Evolutionary conservation across 2,797 vertebrate genomes (phyloP).

Genomic region (Macroramphosus scolopax): DNA sequence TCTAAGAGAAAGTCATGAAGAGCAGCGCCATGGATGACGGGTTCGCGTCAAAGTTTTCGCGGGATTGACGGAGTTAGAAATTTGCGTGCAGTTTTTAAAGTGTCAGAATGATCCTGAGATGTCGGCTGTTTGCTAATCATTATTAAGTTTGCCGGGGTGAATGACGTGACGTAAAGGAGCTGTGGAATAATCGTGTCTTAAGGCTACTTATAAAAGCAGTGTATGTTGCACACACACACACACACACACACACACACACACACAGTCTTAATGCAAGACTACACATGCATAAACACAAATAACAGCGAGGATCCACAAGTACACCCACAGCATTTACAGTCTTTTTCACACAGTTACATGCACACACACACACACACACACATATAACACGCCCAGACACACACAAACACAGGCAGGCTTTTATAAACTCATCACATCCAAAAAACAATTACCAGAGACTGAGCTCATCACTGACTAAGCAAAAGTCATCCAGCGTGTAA

Average conservation of each 20-base stretch:
- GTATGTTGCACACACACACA: constrained; percentile 17
- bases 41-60: constrained; percentile 52
- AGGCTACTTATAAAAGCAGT: constrained; percentile 36
- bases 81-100: constrained; percentile 44
- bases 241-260: not conserved
- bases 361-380: constrained; percentile 24
- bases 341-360: constrained; percentile 3
- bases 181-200: constrained; percentile 42
- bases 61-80: constrained; percentile 57
- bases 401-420: constrained; percentile 41
- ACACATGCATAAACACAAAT: not conserved
- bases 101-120: constrained; percentile 45
- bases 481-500: constrained; percentile 77
- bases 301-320: not conserved
- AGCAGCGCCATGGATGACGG: constrained; percentile 43
- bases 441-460: constrained; percentile 79
- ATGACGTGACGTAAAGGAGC: constrained; percentile 41
- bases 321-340: constrained; percentile 12
- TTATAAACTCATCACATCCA: constrained; percentile 77
- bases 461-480: constrained; percentile 78
- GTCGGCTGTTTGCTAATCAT: constrained; percentile 56
- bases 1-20: constrained; percentile 46
- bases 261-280: constrained; percentile 16
- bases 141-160: constrained; percentile 38
- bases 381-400: constrained; percentile 6